Conservation (phyloP, 2,888 invertebrate species). For the Cerastis leucographa region DNA sequence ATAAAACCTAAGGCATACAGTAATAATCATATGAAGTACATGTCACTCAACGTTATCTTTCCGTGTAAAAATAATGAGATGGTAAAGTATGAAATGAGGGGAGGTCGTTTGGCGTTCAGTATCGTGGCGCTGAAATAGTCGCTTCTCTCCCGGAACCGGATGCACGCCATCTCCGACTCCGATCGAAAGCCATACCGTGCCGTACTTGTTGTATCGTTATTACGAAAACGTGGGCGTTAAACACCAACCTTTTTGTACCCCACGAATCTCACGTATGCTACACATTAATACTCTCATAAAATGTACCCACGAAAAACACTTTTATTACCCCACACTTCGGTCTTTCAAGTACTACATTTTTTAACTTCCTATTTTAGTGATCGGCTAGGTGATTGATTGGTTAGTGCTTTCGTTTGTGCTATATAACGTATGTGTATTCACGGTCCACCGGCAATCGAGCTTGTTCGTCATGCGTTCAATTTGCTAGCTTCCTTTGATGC, state of each 20-base stretch:
- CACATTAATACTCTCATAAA: constrained; percentile 44
- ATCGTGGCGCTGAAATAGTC: constrained; percentile 68
- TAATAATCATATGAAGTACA: constrained; percentile 40
- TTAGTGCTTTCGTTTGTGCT: constrained; percentile 63
- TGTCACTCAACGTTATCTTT: constrained; percentile 57
- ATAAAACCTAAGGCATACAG: constrained; percentile 11
- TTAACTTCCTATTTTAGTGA: constrained; percentile 47
- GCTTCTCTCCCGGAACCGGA: constrained; percentile 72
- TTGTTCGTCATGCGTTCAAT: constrained; percentile 77
- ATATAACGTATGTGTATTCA: constrained; percentile 61
- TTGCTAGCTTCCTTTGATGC: constrained; percentile 79
- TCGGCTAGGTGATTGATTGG: constrained; percentile 58
- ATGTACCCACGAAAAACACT: constrained; percentile 43
- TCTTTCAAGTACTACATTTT: constrained; percentile 38
- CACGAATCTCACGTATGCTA: constrained; percentile 28
- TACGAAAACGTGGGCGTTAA: constrained; percentile 57
- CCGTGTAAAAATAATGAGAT: constrained; percentile 70
- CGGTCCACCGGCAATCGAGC: constrained; percentile 71
- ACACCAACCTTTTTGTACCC: constrained; percentile 44
- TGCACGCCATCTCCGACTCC: constrained; percentile 73
- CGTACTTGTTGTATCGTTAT: constrained; percentile 61
- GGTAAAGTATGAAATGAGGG: constrained; percentile 67
- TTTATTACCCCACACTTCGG: constrained; percentile 46
- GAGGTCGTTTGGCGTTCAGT: constrained; percentile 63
- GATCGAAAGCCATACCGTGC: constrained; percentile 68